Conservation (phyloP, 2,797 vertebrate species). For the Acanthiza pusilla region DNA sequence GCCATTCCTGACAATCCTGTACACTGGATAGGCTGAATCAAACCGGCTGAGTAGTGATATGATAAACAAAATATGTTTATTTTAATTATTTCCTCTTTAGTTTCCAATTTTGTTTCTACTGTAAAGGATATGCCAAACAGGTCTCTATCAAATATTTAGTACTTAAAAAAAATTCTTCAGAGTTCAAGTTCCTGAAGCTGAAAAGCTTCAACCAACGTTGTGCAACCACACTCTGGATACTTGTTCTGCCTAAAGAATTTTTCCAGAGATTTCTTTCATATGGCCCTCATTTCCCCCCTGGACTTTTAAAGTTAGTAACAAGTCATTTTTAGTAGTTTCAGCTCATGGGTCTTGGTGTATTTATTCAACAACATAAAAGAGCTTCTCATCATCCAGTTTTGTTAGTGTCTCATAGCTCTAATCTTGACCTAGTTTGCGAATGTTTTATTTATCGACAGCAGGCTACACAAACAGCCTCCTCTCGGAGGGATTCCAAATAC, state of each 20-base stretch:
- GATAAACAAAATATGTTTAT: background rate
- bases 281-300: background rate
- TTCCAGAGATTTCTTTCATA: background rate
- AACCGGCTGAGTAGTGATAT: background rate
- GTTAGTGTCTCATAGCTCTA: slow-evolving; percentile 30
- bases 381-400: slow-evolving; percentile 9
- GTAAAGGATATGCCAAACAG: background rate
- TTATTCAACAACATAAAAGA: slow-evolving; percentile 29
- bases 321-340: slow-evolving; percentile 25
- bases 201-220: background rate
- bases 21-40: background rate
- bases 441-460: background rate
- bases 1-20: background rate
- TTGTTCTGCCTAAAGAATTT: background rate
- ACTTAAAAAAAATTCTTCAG: background rate
- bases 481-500: background rate
- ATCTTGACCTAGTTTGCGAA: slow-evolving; percentile 45
- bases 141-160: background rate
- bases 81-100: background rate
- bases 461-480: background rate
- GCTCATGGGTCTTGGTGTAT: background rate
- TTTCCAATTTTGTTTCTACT: background rate
- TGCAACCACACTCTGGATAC: background rate
- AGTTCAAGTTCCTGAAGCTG: background rate
- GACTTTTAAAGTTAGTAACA: background rate